A percentile compares a stretch with the other conserved stretches of the same genome.
These are phyloP conservation scores for Pachyseris speciosa DNA, from an alignment of 64 coral and sea anemone genomes.

Conservation along the genomic window DNA sequence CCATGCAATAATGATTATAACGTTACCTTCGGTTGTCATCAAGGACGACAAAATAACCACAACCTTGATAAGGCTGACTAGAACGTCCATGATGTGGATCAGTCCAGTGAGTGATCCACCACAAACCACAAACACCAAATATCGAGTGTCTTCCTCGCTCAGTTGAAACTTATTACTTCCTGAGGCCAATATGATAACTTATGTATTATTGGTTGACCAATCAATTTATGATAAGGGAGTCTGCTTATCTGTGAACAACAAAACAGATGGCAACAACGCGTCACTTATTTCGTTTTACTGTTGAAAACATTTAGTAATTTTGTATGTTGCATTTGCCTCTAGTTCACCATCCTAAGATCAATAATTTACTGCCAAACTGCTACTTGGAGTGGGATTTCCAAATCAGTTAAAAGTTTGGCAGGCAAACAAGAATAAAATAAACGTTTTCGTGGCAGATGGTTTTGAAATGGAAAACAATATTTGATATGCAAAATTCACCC, in stretches of 20 bases:
- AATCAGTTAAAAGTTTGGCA: too few species aligned
- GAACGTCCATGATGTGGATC: not conserved
- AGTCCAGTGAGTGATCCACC: not conserved
- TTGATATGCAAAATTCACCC: slow-evolving; percentile 20
- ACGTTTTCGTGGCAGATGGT: not conserved
- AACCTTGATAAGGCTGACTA: not conserved
- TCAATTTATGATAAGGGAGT: slow-evolving; percentile 36
- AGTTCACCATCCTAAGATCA: too few species aligned
- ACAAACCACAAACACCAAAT: not conserved
- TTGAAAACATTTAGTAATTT: too few species aligned
- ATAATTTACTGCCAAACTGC: not conserved
- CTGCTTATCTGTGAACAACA: not conserved
- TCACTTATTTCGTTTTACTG: not conserved
- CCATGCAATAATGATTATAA: not conserved
- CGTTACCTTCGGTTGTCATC: slow-evolving; percentile 5
- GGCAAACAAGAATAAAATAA: not conserved
- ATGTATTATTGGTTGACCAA: not conserved
- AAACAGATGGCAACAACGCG: slow-evolving; percentile 3
- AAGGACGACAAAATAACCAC: not conserved
- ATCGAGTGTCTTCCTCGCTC: not conserved
- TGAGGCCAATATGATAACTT: not conserved
- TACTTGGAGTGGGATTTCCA: not conserved
- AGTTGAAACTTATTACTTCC: not conserved
- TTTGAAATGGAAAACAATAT: not conserved
- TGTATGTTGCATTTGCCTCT: too few species aligned